Conservation (phyloP, 2,888 invertebrate species). For the Antheraea yamamai region DNA sequence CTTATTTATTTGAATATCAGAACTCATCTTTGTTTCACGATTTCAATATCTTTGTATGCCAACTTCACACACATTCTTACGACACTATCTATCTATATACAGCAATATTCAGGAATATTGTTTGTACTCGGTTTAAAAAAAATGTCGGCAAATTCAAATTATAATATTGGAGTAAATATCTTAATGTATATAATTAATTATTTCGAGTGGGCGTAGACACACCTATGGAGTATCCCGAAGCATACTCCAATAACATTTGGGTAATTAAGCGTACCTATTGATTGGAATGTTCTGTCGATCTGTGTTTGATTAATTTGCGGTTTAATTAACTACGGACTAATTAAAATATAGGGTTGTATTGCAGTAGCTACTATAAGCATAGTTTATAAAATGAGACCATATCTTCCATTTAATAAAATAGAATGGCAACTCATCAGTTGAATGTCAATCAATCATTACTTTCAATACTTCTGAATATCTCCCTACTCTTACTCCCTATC, state of each 20-base stretch:
- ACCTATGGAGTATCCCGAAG: neutral
- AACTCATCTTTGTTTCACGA: no score
- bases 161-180: neutral
- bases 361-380: neutral
- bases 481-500: no score
- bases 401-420: no score
- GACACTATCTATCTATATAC: no score
- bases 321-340: slow-evolving; percentile 30
- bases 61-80: no score
- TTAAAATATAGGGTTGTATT: slow-evolving; percentile 25
- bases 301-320: slow-evolving; percentile 44
- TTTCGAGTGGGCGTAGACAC: slow-evolving; percentile 8
- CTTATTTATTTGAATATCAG: no score
- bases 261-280: slow-evolving; percentile 41
- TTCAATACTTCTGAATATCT: no score
- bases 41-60: no score
- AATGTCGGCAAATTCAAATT: neutral
- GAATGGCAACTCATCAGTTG: no score
- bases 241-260: slow-evolving; percentile 29
- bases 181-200: neutral
- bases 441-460: no score
- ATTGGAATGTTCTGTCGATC: slow-evolving; percentile 43
- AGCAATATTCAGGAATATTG: no score
- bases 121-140: neutral
- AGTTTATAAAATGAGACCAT: neutral